phyloP scores from a whole-genome alignment of 2,888 invertebrate genomes.

The Drosophila meridionalis region DNA sequence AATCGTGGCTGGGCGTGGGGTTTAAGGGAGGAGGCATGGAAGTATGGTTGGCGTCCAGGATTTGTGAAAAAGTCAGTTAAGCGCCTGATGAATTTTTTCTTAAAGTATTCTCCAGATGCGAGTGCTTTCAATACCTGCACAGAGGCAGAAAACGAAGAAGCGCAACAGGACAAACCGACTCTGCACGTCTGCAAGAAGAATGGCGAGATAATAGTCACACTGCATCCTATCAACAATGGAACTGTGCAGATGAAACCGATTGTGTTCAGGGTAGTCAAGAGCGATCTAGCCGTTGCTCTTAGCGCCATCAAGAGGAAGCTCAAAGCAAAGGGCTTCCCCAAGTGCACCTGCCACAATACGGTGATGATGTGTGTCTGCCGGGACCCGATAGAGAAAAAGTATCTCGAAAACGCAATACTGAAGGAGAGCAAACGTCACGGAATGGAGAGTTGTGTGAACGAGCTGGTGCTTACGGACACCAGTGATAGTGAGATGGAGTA shows the following conservation, averaged over 20 bases:
- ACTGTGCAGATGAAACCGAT: constrained; percentile 86
- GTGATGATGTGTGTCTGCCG: constrained; percentile 83
- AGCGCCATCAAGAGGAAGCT: constrained; percentile 86
- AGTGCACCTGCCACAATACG: constrained; percentile 86
- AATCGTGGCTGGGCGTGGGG: constrained; percentile 91
- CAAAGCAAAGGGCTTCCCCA: constrained; percentile 86
- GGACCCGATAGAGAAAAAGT: constrained; percentile 83
- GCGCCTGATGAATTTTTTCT: constrained; percentile 82
- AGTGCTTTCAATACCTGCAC: constrained; percentile 45
- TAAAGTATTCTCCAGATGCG: constrained; percentile 70
- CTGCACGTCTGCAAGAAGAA: constrained; percentile 88
- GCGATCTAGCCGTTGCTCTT: constrained; percentile 85
- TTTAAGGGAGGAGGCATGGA: constrained; percentile 55
- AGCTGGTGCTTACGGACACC: constrained; percentile 80
- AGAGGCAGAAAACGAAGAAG: constrained; percentile 81
- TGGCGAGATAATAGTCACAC: constrained; percentile 88
- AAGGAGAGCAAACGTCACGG: constrained; percentile 83
- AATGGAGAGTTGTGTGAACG: constrained; percentile 70
- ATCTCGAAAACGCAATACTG: constrained; percentile 85
- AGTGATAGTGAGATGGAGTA: constrained; percentile 87
- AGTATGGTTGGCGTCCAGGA: constrained; percentile 83
- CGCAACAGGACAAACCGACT: constrained; percentile 86
- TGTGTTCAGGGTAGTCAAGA: constrained; percentile 88
- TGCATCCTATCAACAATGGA: constrained; percentile 33
- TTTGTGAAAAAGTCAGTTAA: constrained; percentile 82